Conservation (phyloP, 2,113 vertebrate genomes). For the Ariopsis seemanni region DNA sequence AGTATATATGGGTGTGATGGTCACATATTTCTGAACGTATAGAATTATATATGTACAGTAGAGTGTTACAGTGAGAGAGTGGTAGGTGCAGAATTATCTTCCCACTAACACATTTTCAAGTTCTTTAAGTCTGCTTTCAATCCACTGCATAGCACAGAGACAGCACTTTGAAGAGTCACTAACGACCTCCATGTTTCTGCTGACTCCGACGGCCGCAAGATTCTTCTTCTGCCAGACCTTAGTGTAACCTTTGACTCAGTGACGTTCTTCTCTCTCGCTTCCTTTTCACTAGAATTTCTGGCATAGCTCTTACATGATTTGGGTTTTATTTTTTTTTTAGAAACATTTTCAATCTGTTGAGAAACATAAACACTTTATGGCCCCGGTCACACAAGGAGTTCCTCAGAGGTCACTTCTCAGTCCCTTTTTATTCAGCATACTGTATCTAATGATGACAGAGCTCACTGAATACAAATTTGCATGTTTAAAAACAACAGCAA, state of each 20-base stretch:
- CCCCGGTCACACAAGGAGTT: too few relatives aligned
- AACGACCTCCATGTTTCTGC: constrained; percentile 11
- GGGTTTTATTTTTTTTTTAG: not conserved
- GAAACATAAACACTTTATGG: not conserved
- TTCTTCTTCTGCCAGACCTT: not conserved
- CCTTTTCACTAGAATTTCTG: not conserved
- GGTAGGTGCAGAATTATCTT: not conserved
- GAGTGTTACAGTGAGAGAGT: not conserved
- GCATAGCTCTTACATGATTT: not conserved
- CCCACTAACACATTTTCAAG: not conserved
- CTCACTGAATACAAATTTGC: not conserved
- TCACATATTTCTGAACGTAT: too few relatives aligned
- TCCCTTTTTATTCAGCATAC: not conserved
- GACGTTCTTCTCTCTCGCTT: not conserved
- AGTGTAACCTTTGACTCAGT: not conserved
- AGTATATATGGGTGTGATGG: too few relatives aligned
- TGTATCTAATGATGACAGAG: not conserved
- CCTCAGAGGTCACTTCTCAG: constrained; percentile 1
- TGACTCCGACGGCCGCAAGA: not conserved
- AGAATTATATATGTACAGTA: too few relatives aligned
- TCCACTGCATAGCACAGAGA: not conserved
- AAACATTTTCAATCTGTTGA: not conserved
- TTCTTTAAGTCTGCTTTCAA: not conserved
- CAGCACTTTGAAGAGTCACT: not conserved
- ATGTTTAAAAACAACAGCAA: not conserved